phyloP scores from a whole-genome alignment of 2,113 vertebrate species.

The Elachura formosa region DNA sequence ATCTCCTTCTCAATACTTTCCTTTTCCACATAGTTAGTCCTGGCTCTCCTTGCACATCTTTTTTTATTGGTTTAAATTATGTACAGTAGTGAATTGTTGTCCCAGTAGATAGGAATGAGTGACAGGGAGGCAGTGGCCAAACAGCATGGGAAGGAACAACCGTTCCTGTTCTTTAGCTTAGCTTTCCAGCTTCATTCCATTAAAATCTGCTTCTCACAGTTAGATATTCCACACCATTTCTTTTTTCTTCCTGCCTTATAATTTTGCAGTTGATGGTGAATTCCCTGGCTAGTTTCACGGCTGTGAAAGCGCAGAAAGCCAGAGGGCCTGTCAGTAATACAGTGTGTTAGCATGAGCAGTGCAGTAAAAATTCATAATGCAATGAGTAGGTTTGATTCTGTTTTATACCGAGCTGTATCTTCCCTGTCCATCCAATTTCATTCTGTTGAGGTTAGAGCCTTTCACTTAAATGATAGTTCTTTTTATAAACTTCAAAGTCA shows the following conservation, averaged over 20 bases:
- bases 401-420: slow-evolving; percentile 48
- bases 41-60: background rate
- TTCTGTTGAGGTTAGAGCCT: slow-evolving; percentile 56
- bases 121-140: background rate
- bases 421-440: slow-evolving; percentile 60
- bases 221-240: background rate
- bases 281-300: slow-evolving; percentile 20
- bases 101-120: background rate
- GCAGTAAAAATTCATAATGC: slow-evolving; percentile 61
- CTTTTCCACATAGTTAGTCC: slow-evolving; percentile 28
- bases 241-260: background rate
- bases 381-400: slow-evolving; percentile 66
- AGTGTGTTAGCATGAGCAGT: slow-evolving; percentile 29
- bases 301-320: slow-evolving; percentile 56
- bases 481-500: slow-evolving; percentile 71
- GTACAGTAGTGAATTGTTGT: slow-evolving; percentile 11
- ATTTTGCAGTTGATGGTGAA: slow-evolving; percentile 17
- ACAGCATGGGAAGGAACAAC: background rate
- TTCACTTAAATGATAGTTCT: slow-evolving; percentile 64
- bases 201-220: background rate
- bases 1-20: background rate
- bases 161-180: background rate
- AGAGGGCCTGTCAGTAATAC: slow-evolving; percentile 58
- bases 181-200: background rate
- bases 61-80: slow-evolving; percentile 38